Evolutionary conservation across 2,888 invertebrate species (phyloP), one percentile per base, ranked within the genome.

Genomic region (Caenorhabditis sp.): DNA sequence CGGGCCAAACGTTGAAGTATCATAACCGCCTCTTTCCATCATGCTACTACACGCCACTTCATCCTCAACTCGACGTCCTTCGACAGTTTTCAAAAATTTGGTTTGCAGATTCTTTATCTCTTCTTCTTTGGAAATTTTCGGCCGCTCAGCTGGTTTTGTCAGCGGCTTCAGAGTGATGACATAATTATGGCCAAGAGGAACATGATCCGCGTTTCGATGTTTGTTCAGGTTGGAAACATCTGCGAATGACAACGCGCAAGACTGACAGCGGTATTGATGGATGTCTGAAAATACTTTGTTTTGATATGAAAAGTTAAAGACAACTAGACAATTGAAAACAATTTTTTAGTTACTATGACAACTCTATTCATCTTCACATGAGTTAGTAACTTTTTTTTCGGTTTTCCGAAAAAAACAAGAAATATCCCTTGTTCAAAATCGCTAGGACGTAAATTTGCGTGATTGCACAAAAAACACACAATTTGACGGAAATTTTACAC

Each of bases 11-110:
- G 25, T 14, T 7, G 73, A 36, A 26, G 52, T 27, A 49, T 74
- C 73, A 27, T 31, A 69, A 7, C 73, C 73, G 0, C 12, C 0
- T 21, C 73, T 62, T 49, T 74, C 73, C 3, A 50, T 38, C 10
- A 14, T 14, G 12, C 43, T 60, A 0, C 36, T 23, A 20, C 67
- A 67, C 5, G 66, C 56, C 1, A 69, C 61, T 52, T 74, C 73
- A 31, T 74, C 67, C 7, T 21, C 25, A 23, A 74, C 43, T n/a
- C 73, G 59, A 21, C 49, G 50, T 7, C 73, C 73, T 56, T 68
- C 68, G 8, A 17, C 2, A 1, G 72, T 65, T 20, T 64, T 60
- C 8, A 68, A 20, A 20, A 61, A 68, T 23, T 10, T 26, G 36
- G 43, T 49, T 27, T 72, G 67, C 8, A 65, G 36, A 8, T 43